phyloP scores from a whole-genome alignment of 2,113 vertebrate species.

The Labeo catla region DNA sequence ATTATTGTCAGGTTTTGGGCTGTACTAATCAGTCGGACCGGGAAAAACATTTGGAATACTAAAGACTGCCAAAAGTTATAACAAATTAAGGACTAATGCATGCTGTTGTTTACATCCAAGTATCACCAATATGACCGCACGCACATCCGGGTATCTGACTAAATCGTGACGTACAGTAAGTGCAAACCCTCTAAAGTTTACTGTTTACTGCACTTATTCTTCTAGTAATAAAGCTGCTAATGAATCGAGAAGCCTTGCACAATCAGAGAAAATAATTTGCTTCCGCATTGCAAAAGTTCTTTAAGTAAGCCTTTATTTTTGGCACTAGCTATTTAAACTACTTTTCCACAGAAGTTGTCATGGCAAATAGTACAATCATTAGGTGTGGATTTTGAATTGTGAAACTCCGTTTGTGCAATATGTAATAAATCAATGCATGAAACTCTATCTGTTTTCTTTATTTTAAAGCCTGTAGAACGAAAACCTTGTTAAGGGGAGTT shows the following conservation, averaged over 20 bases:
- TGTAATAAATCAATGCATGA: neutral
- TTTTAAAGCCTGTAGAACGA: conserved; percentile 10
- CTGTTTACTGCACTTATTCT: neutral
- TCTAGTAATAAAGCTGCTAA: neutral
- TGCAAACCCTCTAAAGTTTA: neutral
- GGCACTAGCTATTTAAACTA: neutral
- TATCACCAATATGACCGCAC: no score
- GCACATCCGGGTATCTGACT: no score
- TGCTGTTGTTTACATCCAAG: no score
- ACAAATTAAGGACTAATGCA: no score
- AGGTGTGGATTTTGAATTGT: neutral
- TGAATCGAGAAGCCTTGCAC: neutral
- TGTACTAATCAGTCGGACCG: no score
- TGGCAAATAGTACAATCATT: neutral
- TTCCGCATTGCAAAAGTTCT: neutral
- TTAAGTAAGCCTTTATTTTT: conserved; percentile 11
- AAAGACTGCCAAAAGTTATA: no score
- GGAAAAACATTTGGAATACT: no score
- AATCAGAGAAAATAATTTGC: neutral
- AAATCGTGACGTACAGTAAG: no score
- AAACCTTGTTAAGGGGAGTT: neutral
- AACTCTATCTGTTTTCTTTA: neutral
- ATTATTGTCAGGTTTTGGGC: no score
- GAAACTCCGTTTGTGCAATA: neutral
- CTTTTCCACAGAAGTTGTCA: neutral